Percentiles rank a stretch among this genome's conserved stretches.
Conservation (phyloP, 1,140 invertebrate species). For the Zaprionus ornatus region DNA sequence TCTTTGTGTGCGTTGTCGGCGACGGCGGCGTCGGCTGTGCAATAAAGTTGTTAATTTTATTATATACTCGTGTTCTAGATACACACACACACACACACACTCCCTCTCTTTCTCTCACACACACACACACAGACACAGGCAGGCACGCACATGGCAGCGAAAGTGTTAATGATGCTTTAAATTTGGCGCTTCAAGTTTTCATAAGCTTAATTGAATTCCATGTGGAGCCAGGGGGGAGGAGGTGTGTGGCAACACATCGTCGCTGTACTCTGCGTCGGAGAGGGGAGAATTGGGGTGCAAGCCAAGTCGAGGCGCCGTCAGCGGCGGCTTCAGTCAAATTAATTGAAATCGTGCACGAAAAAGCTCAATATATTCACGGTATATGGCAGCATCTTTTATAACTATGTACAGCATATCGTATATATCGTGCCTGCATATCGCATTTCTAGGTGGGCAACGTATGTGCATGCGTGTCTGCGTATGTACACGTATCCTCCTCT, state of each 20-base stretch:
- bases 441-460: too few species aligned
- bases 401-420: not conserved
- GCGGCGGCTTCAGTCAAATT: constrained; percentile 13
- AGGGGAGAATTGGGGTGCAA: constrained; percentile 22
- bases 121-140: not conserved
- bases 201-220: constrained; percentile 71
- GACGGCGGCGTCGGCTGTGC: constrained; percentile 36
- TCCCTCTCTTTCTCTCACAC: not conserved
- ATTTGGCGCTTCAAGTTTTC: constrained; percentile 69
- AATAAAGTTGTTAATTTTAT: constrained; percentile 75
- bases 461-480: not conserved
- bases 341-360: constrained; percentile 36
- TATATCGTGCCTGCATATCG: too few species aligned
- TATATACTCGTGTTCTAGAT: constrained; percentile 48
- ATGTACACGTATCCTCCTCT: not conserved
- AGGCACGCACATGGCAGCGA: constrained; percentile 29
- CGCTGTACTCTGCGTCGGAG: not conserved
- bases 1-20: constrained; percentile 8
- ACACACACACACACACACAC: constrained; percentile 14
- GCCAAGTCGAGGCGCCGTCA: not conserved
- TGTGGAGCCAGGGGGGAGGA: not conserved
- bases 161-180: constrained; percentile 74
- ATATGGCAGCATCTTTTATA: not conserved
- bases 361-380: constrained; percentile 14
- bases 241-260: not conserved